A percentile compares a stretch with the other conserved stretches of the same genome.
These are phyloP conservation scores for Mesocentrotus franciscanus DNA, from an alignment of 53 echinoderm and acorn worm species.

Conservation along the genomic window DNA sequence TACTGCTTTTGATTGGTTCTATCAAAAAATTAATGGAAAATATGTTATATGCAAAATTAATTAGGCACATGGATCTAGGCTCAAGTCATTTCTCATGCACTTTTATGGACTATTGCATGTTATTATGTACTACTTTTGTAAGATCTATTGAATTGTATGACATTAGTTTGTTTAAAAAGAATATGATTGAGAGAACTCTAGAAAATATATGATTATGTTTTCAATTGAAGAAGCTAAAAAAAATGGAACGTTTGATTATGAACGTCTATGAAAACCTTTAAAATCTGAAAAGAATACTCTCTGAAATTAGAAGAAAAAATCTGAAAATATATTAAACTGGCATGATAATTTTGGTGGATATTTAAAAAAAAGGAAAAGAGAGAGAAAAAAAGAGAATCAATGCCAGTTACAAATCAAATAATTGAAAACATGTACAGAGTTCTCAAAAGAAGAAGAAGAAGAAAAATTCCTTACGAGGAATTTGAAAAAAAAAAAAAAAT, in stretches of 20 bases:
- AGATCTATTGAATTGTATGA: constrained; percentile 24
- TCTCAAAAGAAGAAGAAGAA: constrained; percentile 36
- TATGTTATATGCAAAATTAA: constrained; percentile 7
- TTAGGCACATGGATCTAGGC: constrained; percentile 2
- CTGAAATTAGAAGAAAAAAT: background rate
- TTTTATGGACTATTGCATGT: background rate
- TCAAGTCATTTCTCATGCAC: constrained; percentile 8
- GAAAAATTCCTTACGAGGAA: background rate
- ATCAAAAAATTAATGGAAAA: background rate
- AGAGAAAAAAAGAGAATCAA: background rate
- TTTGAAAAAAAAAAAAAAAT: constrained; percentile 44
- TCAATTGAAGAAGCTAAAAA: constrained; percentile 1
- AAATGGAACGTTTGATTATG: background rate
- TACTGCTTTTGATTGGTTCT: background rate
- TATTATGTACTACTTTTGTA: constrained; percentile 47
- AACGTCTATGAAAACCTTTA: background rate
- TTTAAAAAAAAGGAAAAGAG: background rate
- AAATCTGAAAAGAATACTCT: constrained; percentile 9
- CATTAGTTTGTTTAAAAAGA: constrained; percentile 15
- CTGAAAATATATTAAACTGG: background rate
- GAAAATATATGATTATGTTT: constrained; percentile 11
- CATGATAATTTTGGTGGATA: background rate
- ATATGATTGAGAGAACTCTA: constrained; percentile 36
- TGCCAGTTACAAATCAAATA: constrained; percentile 1
- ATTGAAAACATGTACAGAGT: constrained; percentile 50